Evolutionary conservation across 2,113 vertebrate species (phyloP).

Genomic region (Lampris incognitus): DNA sequence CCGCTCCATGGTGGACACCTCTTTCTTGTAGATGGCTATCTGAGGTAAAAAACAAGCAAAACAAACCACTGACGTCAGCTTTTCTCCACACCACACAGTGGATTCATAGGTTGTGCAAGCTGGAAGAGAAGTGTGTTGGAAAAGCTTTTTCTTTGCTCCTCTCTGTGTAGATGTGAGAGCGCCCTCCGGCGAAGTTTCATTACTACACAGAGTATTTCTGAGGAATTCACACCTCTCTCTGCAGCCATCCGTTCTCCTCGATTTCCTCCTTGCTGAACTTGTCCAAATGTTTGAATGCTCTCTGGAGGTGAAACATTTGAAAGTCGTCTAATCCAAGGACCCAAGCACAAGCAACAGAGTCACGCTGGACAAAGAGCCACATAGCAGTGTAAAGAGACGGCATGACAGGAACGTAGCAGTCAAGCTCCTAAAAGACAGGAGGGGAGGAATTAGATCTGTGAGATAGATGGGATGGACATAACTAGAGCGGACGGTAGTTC

Average conservation of each 20-base stretch:
- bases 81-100: not conserved
- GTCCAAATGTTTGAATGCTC: slow-evolving; percentile 77
- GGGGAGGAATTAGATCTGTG: not conserved
- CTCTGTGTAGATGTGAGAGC: too few relatives aligned
- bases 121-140: not conserved
- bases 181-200: too few relatives aligned
- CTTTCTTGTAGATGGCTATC: slow-evolving; percentile 76
- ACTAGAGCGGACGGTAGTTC: not conserved
- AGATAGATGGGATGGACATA: not conserved
- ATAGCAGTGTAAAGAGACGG: not conserved
- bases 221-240: slow-evolving; percentile 78
- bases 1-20: slow-evolving; percentile 75
- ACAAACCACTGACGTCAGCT: not conserved
- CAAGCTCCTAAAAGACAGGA: not conserved
- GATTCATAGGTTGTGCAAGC: not conserved
- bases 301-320: slow-evolving; percentile 65
- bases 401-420: too few relatives aligned
- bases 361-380: not conserved
- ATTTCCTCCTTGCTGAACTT: slow-evolving; percentile 73
- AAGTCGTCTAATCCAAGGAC: not conserved
- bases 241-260: slow-evolving; percentile 84
- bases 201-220: not conserved
- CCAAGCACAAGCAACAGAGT: not conserved
- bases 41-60: slow-evolving; percentile 39
- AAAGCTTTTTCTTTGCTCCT: too few relatives aligned